Evolutionary conservation across 2,113 vertebrate genomes (phyloP).

Genomic region (Oophaga pumilio): DNA sequence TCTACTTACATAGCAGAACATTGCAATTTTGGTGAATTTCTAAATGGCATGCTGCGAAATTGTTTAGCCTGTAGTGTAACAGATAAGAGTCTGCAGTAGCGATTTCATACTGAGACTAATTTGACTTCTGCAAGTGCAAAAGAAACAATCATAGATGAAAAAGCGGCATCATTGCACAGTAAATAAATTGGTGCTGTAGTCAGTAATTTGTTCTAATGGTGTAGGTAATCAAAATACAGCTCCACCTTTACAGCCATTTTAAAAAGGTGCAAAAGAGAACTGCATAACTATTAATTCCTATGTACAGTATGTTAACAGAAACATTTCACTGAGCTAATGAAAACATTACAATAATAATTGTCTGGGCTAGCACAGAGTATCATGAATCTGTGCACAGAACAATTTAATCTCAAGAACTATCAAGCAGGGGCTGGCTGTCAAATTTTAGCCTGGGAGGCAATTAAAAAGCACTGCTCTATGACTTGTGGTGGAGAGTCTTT

Average conservation of each 20-base stretch:
- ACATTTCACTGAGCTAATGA: neutral
- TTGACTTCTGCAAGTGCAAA: slow-evolving; percentile 28
- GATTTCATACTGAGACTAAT: slow-evolving; percentile 42
- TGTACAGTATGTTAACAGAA: neutral
- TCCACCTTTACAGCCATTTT: neutral
- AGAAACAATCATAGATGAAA: neutral
- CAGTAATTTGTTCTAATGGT: neutral
- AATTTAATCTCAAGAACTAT: too few species aligned
- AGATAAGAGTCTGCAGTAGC: slow-evolving; percentile 27
- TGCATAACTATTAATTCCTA: neutral
- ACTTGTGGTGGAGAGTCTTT: too few species aligned
- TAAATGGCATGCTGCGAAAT: slow-evolving; percentile 46
- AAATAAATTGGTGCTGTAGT: slow-evolving; percentile 26
- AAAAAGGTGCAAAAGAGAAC: neutral
- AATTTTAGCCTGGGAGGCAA: too few species aligned
- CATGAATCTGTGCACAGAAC: too few species aligned
- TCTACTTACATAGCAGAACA: slow-evolving; percentile 47
- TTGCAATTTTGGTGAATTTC: slow-evolving; percentile 33
- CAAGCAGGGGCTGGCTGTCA: too few species aligned
- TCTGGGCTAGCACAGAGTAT: too few species aligned
- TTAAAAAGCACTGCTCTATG: too few species aligned
- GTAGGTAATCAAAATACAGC: neutral
- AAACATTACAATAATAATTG: neutral
- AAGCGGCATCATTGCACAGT: slow-evolving; percentile 10
- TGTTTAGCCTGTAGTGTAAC: slow-evolving; percentile 37